Evolutionary conservation across 1,140 invertebrate genomes (phyloP).

Genomic region (Apis laboriosa): DNA sequence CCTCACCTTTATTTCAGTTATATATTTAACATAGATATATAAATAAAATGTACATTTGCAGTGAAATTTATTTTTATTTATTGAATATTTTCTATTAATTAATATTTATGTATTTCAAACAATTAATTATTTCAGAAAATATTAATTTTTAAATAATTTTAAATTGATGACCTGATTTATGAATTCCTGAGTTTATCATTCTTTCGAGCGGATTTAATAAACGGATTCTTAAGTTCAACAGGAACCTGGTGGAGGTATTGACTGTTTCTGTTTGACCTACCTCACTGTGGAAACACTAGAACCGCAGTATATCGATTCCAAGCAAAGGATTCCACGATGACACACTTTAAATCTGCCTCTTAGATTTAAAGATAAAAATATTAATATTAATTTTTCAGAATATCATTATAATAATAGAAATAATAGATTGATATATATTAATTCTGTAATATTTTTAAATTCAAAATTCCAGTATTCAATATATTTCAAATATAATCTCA

Average conservation of each 20-base stretch:
- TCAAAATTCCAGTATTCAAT: no score
- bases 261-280: constrained; percentile 4
- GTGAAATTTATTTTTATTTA: neutral
- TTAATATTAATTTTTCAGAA: neutral
- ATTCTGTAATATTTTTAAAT: no score
- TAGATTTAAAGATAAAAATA: neutral
- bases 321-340: neutral
- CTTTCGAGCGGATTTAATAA: neutral
- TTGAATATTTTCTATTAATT: neutral
- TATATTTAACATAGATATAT: neutral
- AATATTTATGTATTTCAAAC: no score
- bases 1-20: neutral
- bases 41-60: neutral
- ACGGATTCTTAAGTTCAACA: neutral
- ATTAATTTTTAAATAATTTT: neutral
- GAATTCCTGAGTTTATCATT: neutral
- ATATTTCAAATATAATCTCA: neutral
- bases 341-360: neutral
- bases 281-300: neutral
- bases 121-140: no score
- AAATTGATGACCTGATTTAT: no score
- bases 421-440: no score
- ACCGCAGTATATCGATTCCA: neutral
- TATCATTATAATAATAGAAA: neutral
- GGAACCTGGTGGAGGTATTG: neutral